Evolutionary conservation across 1,140 invertebrate species (phyloP), one percentile per base, ranked within the genome.

Genomic region (Drosophila azteca): DNA sequence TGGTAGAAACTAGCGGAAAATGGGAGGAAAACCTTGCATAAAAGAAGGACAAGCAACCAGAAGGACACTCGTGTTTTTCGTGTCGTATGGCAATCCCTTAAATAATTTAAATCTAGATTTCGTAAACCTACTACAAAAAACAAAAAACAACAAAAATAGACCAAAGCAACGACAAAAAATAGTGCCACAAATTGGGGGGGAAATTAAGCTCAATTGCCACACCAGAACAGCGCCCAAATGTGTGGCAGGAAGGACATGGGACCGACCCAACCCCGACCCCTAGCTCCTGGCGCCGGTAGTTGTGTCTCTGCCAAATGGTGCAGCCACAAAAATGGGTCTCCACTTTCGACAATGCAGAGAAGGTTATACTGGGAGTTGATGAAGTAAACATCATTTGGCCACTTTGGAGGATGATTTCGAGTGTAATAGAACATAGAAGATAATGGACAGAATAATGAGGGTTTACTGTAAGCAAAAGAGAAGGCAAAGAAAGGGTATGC

Each of bases 71-170:
- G 61, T 43, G 74, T 87, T 13, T 39, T 39, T 77, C 81, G 84
- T 87, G 81, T 65, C 53, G 77, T 51, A n/a, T 45, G 46, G 35
- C 55, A 53, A 48, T 53, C 17, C 60, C 59, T 75, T 85, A 63
- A 85, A 85, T 85, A 82, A 85, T 87, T 85, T 75, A 87, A 81
- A 87, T 82, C 78, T 39, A 68, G 82, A 87, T 74, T 64, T 71
- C 65, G 54, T 73, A 61, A 52, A 75, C 60, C 17, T 1, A 20
- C 17, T 20, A 20, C 17, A 20, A 20, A 20, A 20, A 20, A 20
- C 17, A 20, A n/a, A n/a, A n/a, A 73, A 68, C 68, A 64, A 71
- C 53, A 52, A 50, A 17, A 46, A 53, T 15, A 39, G 46, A 20
- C 13, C 9, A 11, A 50, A 58, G 35, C 35, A 65, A 29, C 44